These are phyloP conservation scores for Larimichthys crocea DNA, from an alignment of 2,113 vertebrate species.

Conservation along the genomic window DNA sequence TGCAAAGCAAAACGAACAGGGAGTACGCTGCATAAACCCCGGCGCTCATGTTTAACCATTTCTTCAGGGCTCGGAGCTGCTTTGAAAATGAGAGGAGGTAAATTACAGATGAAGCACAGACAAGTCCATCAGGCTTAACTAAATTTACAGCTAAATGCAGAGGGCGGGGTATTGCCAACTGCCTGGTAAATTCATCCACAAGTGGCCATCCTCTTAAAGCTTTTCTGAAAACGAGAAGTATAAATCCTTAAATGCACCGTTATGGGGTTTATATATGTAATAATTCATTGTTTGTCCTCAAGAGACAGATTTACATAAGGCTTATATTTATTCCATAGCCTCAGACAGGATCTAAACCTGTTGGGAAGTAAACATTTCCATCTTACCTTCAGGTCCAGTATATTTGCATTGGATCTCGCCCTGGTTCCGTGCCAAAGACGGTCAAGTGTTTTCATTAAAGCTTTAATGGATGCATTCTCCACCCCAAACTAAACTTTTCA, in stretches of 20 bases:
- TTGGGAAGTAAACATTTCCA: constrained; percentile 45
- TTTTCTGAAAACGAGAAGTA: constrained; percentile 8
- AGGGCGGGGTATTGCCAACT: constrained; percentile 29
- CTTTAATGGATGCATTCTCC: constrained; percentile 57
- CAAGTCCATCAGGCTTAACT: constrained; percentile 48
- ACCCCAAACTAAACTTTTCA: constrained; percentile 62
- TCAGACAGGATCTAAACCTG: constrained; percentile 30
- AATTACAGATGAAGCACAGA: constrained; percentile 52
- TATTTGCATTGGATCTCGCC: constrained; percentile 47
- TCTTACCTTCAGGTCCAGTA: constrained; percentile 45
- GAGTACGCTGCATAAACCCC: constrained; percentile 27
- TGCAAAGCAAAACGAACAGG: constrained; percentile 43
- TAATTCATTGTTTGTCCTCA: constrained; percentile 52
- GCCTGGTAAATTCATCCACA: constrained; percentile 35
- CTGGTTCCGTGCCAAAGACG: constrained; percentile 40
- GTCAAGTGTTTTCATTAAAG: constrained; percentile 57
- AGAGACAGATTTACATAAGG: constrained; percentile 51
- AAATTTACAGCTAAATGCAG: constrained; percentile 49
- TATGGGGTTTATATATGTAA: constrained; percentile 51
- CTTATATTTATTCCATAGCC: constrained; percentile 25
- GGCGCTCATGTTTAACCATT: constrained; percentile 41
- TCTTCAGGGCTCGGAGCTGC: constrained; percentile 41
- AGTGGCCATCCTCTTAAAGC: constrained; percentile 7
- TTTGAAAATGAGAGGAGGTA: constrained; percentile 48
- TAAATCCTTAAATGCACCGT: constrained; percentile 38